Conservation (phyloP, 1,140 invertebrate species). For the Achroia grisella region DNA sequence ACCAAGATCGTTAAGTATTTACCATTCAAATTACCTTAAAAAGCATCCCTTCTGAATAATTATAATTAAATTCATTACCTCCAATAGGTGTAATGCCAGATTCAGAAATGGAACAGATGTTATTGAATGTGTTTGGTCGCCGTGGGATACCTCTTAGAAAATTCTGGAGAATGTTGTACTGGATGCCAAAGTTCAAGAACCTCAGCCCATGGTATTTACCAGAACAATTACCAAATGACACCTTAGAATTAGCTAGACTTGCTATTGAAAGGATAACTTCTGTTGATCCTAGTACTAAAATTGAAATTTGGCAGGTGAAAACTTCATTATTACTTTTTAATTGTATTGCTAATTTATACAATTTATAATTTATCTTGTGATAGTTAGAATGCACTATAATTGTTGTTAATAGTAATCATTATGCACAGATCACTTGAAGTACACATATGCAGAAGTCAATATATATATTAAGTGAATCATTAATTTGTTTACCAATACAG, state of each 20-base stretch:
- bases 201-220: constrained; percentile 92
- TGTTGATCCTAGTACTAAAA: constrained; percentile 85
- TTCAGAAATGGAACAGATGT: constrained; percentile 86
- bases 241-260: constrained; percentile 86
- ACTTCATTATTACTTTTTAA: constrained; percentile 6
- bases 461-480: too few relatives aligned
- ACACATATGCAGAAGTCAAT: too few relatives aligned
- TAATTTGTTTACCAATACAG: too few relatives aligned
- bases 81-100: constrained; percentile 90
- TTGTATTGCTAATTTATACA: too few relatives aligned
- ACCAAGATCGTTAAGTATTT: too few relatives aligned
- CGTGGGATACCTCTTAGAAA: constrained; percentile 86
- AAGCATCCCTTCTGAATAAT: too few relatives aligned
- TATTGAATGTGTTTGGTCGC: constrained; percentile 89
- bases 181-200: constrained; percentile 98
- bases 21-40: too few relatives aligned
- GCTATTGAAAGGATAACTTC: constrained; percentile 91
- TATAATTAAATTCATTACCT: background rate
- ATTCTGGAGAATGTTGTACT: constrained; percentile 95
- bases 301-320: constrained; percentile 81
- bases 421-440: too few relatives aligned
- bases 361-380: too few relatives aligned
- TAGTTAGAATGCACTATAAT: too few relatives aligned
- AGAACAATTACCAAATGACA: constrained; percentile 81
- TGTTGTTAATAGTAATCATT: too few relatives aligned